Conservation (phyloP, 1,140 invertebrate genomes). For the Mamestra configurata region DNA sequence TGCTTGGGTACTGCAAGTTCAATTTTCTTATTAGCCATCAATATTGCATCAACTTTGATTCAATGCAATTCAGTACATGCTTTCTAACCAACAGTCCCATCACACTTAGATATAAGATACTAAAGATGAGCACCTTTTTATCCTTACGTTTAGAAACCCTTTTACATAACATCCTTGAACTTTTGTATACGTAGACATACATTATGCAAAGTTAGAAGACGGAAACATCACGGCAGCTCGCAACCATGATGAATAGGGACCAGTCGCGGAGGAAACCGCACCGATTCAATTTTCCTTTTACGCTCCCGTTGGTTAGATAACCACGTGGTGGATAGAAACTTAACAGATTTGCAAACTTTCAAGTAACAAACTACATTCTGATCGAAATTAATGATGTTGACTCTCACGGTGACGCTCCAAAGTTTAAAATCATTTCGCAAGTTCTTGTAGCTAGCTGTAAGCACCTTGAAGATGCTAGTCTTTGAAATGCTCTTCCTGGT, state of each 20-base stretch:
- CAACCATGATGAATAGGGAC: slow-evolving; percentile 23
- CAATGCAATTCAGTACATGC: not conserved
- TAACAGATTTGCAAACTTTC: not conserved
- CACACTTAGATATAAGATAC: not conserved
- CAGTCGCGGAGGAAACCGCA: slow-evolving; percentile 30
- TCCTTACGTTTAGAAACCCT: slow-evolving; percentile 4
- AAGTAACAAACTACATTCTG: not conserved
- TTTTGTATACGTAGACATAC: slow-evolving; percentile 31
- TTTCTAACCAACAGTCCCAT: not conserved
- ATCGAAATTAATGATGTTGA: not conserved
- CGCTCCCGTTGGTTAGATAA: slow-evolving; percentile 35
- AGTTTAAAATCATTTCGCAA: not conserved
- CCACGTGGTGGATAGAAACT: slow-evolving; percentile 8
- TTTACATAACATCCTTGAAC: slow-evolving; percentile 30
- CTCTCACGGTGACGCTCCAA: not conserved
- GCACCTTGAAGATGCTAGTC: no score
- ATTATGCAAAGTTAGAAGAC: slow-evolving; percentile 37
- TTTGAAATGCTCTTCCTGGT: no score
- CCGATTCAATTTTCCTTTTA: slow-evolving; percentile 45
- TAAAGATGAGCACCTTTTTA: not conserved
- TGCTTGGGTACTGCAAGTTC: not conserved
- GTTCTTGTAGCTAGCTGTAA: no score
- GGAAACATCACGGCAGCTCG: slow-evolving; percentile 23
- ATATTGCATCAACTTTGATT: not conserved
- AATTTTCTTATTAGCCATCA: not conserved